Evolutionary conservation across 1,140 invertebrate species (phyloP), one percentile per base, ranked within the genome.

Genomic region (Bombyx mandarina): DNA sequence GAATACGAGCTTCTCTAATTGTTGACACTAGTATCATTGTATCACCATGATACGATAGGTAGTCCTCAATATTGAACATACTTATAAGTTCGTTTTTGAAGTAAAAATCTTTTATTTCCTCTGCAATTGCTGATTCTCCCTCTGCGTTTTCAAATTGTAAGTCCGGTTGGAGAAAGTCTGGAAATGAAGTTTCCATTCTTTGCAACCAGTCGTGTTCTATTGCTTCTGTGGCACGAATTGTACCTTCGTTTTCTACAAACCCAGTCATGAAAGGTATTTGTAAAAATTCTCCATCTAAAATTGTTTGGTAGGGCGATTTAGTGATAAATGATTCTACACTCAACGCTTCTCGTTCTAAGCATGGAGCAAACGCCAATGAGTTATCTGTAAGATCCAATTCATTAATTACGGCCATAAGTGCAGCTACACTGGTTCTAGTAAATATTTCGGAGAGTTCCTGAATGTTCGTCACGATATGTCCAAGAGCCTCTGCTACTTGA

Each of bases 201-300:
- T 71, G 50, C 4, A 83, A 52, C 83, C 81, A 84, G 58, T 78
- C 57, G 26, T 65, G 50, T 26, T 71, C 57, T 22, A 73, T 9
- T 18, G 71, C 72, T 68, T 84, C 71, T 58, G 76, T 61, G 0
- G 75, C 60, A 64, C 75, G 67, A 6, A 86, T 77, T 8, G 80
- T 81, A n/a, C 83, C 83, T 67, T 86, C 83, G n/a, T 74, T 69
- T 52, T 86, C 79, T 8, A 85, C 82, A 67, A 71, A 86, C 12
- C 83, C 81, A 43, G 70, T 73, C 55, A 86, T 79, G 56, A 77
- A 75, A 35, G 83, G 83, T 53, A 86, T 73, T 61, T 72, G 54
- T 22, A 62, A 43, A 56, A 74, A 81, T 22, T 78, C 61, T 18
- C 71, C 70, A 51, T 65, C 58, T 46, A 22, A 56, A 43, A 86